Evolutionary conservation across 2,113 vertebrate genomes (phyloP).

Genomic region (Pampusana beccarii): DNA sequence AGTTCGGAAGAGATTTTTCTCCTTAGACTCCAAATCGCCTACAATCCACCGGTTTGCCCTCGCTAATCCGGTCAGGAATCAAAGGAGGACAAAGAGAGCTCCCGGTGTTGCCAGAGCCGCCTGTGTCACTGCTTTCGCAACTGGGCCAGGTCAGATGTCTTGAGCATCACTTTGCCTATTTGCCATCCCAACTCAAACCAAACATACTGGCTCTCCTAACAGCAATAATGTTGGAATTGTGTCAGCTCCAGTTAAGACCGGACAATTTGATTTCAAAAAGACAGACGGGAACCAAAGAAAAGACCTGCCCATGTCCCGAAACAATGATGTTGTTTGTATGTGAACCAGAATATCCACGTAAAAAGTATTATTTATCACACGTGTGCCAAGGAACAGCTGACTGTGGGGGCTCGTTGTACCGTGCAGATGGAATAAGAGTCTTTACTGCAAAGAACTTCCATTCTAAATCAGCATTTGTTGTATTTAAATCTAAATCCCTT

Average conservation of each 20-base stretch:
- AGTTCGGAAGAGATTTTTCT: background rate
- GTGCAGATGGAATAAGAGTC: background rate
- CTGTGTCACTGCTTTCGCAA: background rate
- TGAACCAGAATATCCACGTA: background rate
- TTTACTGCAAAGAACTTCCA: background rate
- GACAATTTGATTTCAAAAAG: background rate
- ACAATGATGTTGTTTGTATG: background rate
- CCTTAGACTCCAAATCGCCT: background rate
- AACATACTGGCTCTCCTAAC: background rate
- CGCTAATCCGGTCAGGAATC: background rate
- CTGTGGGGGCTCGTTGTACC: background rate
- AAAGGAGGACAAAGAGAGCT: background rate
- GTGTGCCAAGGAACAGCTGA: background rate
- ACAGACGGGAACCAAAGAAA: background rate
- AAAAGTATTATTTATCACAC: background rate
- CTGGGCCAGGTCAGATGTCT: background rate
- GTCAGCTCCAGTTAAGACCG: background rate
- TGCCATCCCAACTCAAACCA: background rate
- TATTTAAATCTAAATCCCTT: constrained; percentile 42
- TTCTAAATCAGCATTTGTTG: background rate
- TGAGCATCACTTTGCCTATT: background rate
- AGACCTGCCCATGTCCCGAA: background rate
- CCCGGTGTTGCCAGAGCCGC: background rate
- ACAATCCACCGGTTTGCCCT: background rate
- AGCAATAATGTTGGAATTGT: background rate